A percentile compares a stretch with the other conserved stretches of the same genome.
phyloP scores from a whole-genome alignment of 2,797 vertebrate species.

The Pagetopsis macropterus region DNA sequence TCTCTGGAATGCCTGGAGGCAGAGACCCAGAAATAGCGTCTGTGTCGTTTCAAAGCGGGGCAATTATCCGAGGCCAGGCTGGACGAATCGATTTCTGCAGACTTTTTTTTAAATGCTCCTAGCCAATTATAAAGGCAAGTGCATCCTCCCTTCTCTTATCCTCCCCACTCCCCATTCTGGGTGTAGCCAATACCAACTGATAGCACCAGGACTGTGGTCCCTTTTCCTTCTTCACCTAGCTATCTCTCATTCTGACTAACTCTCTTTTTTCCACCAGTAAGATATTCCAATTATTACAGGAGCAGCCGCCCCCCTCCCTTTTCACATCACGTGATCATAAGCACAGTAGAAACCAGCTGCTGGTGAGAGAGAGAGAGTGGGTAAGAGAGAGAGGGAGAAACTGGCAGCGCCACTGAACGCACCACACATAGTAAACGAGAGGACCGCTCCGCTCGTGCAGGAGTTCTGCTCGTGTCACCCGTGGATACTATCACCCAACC shows the following conservation, averaged over 20 bases:
- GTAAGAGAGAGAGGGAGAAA: constrained; percentile 35
- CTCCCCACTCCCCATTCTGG: constrained; percentile 41
- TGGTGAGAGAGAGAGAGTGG: constrained; percentile 48
- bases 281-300: constrained; percentile 56
- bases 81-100: constrained; percentile 77
- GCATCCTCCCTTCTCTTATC: constrained; percentile 27
- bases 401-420: constrained; percentile 67
- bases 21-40: constrained; percentile 58
- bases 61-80: constrained; percentile 74
- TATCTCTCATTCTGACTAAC: neutral
- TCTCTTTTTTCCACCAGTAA: constrained; percentile 77
- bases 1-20: constrained; percentile 48
- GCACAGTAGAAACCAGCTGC: constrained; percentile 75
- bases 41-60: constrained; percentile 72
- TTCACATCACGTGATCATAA: constrained; percentile 77
- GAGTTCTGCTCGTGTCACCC: constrained; percentile 54
- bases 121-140: constrained; percentile 72
- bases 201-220: neutral
- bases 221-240: neutral
- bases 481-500: constrained; percentile 76
- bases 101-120: constrained; percentile 75
- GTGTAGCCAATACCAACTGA: constrained; percentile 20
- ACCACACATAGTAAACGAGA: constrained; percentile 59
- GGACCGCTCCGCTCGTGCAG: constrained; percentile 47
- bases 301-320: constrained; percentile 22